phyloP scores from a whole-genome alignment of 2,113 vertebrate species.

The Salvelinus alpinus region DNA sequence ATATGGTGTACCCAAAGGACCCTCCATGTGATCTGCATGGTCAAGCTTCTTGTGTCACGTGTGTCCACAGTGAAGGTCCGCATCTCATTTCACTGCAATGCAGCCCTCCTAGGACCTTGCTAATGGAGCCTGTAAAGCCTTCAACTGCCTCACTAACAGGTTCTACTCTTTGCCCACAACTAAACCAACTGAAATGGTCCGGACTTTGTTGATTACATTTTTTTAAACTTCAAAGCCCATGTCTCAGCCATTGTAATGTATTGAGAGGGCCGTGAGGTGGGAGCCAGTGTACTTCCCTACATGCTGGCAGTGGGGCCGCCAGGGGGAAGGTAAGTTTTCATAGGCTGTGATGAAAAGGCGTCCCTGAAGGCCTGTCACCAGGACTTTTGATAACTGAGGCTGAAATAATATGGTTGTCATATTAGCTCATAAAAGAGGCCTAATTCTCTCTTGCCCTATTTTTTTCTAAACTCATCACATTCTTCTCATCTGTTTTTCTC shows the following conservation, averaged over 20 bases:
- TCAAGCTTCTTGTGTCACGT: not conserved
- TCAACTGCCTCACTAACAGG: not conserved
- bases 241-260: conserved; percentile 18
- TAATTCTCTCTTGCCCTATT: not conserved
- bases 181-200: not conserved
- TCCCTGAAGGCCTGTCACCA: conserved; percentile 58
- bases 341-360: conserved; percentile 65
- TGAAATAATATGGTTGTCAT: conserved; percentile 43
- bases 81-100: no score
- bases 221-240: not conserved
- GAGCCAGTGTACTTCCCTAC: not conserved
- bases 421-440: conserved; percentile 51
- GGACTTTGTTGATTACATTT: not conserved
- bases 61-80: not conserved
- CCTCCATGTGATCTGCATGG: not conserved
- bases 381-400: conserved; percentile 27
- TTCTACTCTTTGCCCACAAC: not conserved
- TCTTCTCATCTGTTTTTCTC: not conserved
- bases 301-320: conserved; percentile 22
- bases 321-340: conserved; percentile 50
- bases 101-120: no score
- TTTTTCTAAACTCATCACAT: not conserved
- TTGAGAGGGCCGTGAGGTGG: not conserved
- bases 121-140: not conserved
- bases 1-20: not conserved